Evolutionary conservation across 2,113 vertebrate species (phyloP), one percentile per base, ranked within the genome.

Genomic region (Origma solitaria): DNA sequence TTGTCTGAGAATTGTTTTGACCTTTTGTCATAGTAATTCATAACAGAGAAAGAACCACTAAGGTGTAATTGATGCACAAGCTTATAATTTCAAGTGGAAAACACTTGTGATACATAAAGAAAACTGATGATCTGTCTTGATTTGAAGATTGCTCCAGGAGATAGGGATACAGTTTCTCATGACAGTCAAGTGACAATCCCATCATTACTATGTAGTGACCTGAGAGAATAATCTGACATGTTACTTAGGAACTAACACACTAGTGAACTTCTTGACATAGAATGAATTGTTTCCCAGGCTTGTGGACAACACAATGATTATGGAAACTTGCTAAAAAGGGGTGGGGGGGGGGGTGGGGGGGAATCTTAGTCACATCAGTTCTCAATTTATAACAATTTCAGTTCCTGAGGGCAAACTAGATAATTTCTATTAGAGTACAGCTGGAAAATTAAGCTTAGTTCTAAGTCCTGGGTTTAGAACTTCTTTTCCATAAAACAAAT

Each of bases 331-430:
- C 65, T 81, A 21, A 65, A 53, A 76, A 53, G 15, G 17, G 2
- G 5, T 3, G 27, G 25, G 37, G 23, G 17, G 6, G 8, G 5
- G 4, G 0, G n/a, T n/a, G n/a, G 6, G 20, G 12, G 27, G 20
- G 50, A 60, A 57, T 54, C 42, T 50, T 44, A 64, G 31, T 13
- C 27, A 80, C 28, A 6, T 49, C 53, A 84, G 23, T 47, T 85
- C 37, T 92, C 21, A 73, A 5, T 77, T 83, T 58, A n/a, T 21
- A 86, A 50, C 13, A 38, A 27, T 83, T 88, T 87, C 45, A 58
- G 2, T 58, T 83, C 42, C 60, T 42, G 30, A 78, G 28, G 49
- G 54, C 13, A 88, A 82, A 83, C 23, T 17, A 58, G 33, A 15
- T 50, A 38, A 73, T 44, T 83, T 70, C 33, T 71, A 49, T 35